These are phyloP conservation scores for Nineta flava DNA, from an alignment of 2,888 invertebrate genomes.

Conservation along the genomic window DNA sequence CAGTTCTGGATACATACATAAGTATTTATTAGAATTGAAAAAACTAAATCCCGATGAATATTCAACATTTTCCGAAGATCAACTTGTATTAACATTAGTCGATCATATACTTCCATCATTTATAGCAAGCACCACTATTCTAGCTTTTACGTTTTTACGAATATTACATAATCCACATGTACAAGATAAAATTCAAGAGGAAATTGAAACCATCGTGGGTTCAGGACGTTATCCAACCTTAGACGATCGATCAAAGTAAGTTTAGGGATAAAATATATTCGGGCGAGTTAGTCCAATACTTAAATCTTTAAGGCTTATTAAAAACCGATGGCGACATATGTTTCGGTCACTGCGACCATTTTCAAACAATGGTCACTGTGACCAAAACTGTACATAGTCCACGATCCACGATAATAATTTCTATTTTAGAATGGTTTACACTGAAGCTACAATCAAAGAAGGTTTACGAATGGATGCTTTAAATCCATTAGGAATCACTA, in stretches of 20 bases:
- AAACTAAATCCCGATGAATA: constrained; percentile 24
- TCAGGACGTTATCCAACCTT: constrained; percentile 42
- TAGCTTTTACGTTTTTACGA: constrained; percentile 55
- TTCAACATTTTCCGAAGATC: constrained; percentile 40
- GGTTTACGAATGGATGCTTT: constrained; percentile 23
- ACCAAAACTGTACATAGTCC: too few species aligned
- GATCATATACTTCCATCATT: constrained; percentile 68
- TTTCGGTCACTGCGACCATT: too few species aligned
- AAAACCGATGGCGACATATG: too few species aligned
- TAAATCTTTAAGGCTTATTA: too few species aligned
- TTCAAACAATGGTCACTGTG: neutral
- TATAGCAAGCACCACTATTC: constrained; percentile 49
- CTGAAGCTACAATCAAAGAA: constrained; percentile 28
- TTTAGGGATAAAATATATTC: constrained; percentile 9
- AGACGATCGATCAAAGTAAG: constrained; percentile 45
- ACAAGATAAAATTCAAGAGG: constrained; percentile 49
- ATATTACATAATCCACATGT: constrained; percentile 46
- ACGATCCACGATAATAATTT: too few species aligned
- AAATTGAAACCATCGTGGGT: constrained; percentile 53
- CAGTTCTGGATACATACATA: constrained; percentile 58
- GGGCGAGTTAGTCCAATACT: too few species aligned
- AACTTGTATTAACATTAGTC: constrained; percentile 53
- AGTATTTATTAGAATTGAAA: constrained; percentile 43
- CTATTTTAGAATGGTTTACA: constrained; percentile 27
- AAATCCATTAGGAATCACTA: constrained; percentile 24